phyloP scores from a whole-genome alignment of 2,888 invertebrate genomes.

The Hypsopygia costalis region DNA sequence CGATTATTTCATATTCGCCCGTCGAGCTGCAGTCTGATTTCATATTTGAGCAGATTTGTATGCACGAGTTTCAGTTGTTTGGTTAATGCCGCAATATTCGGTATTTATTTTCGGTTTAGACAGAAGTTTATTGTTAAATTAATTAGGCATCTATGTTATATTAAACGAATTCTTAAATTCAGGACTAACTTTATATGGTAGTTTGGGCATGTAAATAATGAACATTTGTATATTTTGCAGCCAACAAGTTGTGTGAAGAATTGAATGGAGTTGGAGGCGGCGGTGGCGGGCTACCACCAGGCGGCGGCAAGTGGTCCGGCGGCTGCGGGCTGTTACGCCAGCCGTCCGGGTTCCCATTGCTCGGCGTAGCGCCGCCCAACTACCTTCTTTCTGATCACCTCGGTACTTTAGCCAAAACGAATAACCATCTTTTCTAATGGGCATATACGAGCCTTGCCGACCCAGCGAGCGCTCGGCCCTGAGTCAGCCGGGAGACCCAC shows the following conservation, averaged over 20 bases:
- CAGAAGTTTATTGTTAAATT: conserved; percentile 11
- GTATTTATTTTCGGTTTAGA: conserved; percentile 7
- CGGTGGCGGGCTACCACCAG: conserved; percentile 56
- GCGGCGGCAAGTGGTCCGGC: conserved; percentile 79
- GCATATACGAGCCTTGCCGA: conserved; percentile 39
- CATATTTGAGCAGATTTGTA: conserved; percentile 64
- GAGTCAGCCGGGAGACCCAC: conserved; percentile 6
- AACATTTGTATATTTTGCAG: conserved; percentile 36
- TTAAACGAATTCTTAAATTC: no score
- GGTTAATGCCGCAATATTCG: conserved; percentile 21
- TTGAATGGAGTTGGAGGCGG: conserved; percentile 58
- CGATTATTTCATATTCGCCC: conserved; percentile 73
- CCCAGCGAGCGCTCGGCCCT: conserved; percentile 15
- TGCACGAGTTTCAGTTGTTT: conserved; percentile 52
- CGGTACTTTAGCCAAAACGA: conserved; percentile 80
- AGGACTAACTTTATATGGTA: no score
- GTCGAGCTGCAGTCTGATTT: conserved; percentile 71
- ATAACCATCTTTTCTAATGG: conserved; percentile 84
- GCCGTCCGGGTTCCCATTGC: conserved; percentile 80
- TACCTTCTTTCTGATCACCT: conserved; percentile 83
- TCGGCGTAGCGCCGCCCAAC: conserved; percentile 81
- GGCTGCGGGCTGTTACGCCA: conserved; percentile 83
- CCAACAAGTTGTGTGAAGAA: conserved; percentile 70
- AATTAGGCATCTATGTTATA: conserved; percentile 8
- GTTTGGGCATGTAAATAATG: no score